Evolutionary conservation across 2,113 vertebrate species (phyloP).

Genomic region (Numida meleagris): DNA sequence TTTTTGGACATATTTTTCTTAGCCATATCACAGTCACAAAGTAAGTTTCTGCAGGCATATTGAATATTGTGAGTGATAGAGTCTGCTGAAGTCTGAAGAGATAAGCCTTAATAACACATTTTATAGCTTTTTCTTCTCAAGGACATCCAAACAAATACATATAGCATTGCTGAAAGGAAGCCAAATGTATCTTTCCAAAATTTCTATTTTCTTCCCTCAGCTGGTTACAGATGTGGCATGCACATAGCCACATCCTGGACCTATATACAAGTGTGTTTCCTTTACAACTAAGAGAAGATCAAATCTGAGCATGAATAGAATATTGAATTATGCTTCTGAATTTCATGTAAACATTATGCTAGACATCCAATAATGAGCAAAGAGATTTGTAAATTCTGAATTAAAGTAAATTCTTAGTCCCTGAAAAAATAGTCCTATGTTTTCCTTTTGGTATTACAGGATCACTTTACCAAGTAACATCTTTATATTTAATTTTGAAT

Average conservation of each 20-base stretch:
- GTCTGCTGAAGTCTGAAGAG: conserved; percentile 10
- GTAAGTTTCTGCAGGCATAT: conserved; percentile 27
- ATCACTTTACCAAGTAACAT: background rate
- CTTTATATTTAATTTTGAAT: background rate
- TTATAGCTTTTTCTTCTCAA: conserved; percentile 49
- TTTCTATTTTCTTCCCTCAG: background rate
- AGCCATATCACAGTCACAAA: conserved; percentile 8
- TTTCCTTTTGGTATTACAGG: background rate
- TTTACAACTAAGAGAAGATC: background rate
- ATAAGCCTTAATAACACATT: conserved; percentile 51
- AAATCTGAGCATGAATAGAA: background rate
- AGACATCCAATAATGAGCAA: background rate
- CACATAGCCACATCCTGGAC: background rate
- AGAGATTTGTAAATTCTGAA: background rate
- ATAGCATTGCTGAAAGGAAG: background rate
- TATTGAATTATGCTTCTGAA: background rate
- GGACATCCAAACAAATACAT: conserved; percentile 18
- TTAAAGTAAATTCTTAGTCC: background rate
- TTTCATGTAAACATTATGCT: background rate
- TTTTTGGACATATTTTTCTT: conserved; percentile 32
- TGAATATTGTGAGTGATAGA: conserved; percentile 34
- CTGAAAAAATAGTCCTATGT: background rate
- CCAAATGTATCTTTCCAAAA: background rate
- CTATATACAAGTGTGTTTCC: background rate
- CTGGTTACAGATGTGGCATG: background rate